Conservation (phyloP, 2,113 vertebrate species). For the Otocyon megalotis region DNA sequence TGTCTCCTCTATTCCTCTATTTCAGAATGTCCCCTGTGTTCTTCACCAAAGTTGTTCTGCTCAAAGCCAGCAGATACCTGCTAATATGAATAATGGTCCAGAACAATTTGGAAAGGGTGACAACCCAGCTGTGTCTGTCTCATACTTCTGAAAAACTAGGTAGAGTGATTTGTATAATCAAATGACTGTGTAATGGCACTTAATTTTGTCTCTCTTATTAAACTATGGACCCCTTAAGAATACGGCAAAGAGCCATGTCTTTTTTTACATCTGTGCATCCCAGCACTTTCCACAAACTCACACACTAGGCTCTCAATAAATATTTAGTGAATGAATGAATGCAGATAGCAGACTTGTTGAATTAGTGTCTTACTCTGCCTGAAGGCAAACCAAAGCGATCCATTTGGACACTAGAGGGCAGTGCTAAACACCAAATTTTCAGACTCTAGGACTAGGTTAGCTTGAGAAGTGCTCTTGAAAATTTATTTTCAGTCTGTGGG, state of each 20-base stretch:
- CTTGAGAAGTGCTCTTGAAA: background rate
- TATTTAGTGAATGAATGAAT: background rate
- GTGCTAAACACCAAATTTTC: conserved; percentile 61
- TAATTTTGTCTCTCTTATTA: background rate
- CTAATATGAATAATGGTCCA: background rate
- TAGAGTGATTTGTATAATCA: background rate
- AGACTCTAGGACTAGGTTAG: background rate
- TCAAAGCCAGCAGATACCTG: background rate
- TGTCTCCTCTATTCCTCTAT: background rate
- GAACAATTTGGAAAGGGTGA: background rate
- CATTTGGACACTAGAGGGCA: conserved; percentile 83
- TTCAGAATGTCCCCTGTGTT: conserved; percentile 16
- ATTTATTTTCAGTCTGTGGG: background rate
- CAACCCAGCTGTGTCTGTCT: background rate
- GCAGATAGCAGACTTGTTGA: background rate
- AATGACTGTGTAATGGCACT: conserved; percentile 21
- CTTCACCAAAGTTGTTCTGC: background rate
- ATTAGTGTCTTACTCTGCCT: background rate
- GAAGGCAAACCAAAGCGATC: background rate
- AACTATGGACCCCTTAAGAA: background rate
- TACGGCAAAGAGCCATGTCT: background rate
- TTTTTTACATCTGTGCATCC: background rate
- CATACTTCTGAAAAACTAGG: conserved; percentile 22
- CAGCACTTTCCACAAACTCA: background rate
- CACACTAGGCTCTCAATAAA: background rate